Percentiles rank a stretch among this genome's conserved stretches.
These are phyloP conservation scores for Saccostrea cuccullata DNA, from an alignment of 1,140 invertebrate genomes.

Conservation along the genomic window DNA sequence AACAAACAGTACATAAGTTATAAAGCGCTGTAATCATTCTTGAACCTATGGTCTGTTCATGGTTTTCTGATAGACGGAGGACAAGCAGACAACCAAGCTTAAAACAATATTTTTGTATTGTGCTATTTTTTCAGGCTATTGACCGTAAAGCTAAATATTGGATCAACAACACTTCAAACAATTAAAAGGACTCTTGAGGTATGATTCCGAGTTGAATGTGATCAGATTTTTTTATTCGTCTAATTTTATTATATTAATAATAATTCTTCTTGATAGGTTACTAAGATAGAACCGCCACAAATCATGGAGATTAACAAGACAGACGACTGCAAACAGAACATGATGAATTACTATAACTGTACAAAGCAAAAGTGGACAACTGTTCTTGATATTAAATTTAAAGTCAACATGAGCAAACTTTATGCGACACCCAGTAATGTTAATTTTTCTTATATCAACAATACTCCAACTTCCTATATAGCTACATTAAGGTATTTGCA, in stretches of 20 bases:
- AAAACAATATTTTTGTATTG: not conserved
- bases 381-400: not conserved
- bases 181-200: conserved; percentile 15
- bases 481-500: not conserved
- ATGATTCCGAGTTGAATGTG: not conserved
- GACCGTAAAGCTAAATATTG: not conserved
- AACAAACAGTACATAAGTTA: too few relatives aligned
- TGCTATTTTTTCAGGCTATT: not conserved
- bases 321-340: not conserved
- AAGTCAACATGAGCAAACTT: not conserved
- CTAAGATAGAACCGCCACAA: not conserved
- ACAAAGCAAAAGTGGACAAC: not conserved
- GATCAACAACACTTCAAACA: conserved; percentile 2
- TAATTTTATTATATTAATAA: not conserved
- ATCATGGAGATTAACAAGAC: not conserved
- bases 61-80: too few relatives aligned
- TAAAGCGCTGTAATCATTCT: too few relatives aligned
- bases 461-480: not conserved
- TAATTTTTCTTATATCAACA: not conserved
- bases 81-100: not conserved
- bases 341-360: conserved; percentile 31
- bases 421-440: not conserved
- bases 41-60: too few relatives aligned
- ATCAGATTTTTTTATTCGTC: not conserved
- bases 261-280: not conserved